Conservation (phyloP, 2,797 vertebrate species). For the Phrynocephalus forsythii region DNA sequence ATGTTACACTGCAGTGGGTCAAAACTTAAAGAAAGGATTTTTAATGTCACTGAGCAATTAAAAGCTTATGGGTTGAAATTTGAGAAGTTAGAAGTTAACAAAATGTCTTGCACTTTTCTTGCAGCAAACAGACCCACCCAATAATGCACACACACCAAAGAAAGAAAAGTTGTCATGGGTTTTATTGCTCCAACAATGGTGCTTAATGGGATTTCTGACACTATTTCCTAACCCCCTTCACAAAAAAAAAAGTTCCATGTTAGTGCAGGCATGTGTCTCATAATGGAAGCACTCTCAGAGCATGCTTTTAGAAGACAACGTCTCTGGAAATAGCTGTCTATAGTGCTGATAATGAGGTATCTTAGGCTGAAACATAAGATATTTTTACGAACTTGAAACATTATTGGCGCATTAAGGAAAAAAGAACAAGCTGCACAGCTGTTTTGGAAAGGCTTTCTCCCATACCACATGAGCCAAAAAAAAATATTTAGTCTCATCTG, state of each 20-base stretch:
- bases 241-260: conserved; percentile 28
- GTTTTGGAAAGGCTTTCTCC: conserved; percentile 20
- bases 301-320: conserved; percentile 56
- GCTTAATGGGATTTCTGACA: conserved; percentile 45
- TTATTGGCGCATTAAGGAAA: conserved; percentile 29
- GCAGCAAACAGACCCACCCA: conserved; percentile 1
- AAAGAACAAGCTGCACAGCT: conserved; percentile 18
- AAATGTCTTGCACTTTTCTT: conserved; percentile 8
- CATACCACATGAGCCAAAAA: neutral
- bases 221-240: conserved; percentile 34
- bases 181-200: conserved; percentile 44
- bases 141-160: neutral
- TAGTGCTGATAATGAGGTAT: conserved; percentile 50
- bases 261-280: conserved; percentile 30
- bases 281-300: conserved; percentile 31
- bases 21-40: neutral
- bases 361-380: neutral
- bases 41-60: neutral
- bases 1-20: too few species aligned
- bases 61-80: neutral
- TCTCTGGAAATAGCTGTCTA: conserved; percentile 43
- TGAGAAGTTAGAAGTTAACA: neutral
- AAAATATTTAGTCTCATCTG: neutral
- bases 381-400: conserved; percentile 22
- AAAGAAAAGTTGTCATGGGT: conserved; percentile 24